phyloP scores from a whole-genome alignment of 35 echinoderm and acorn worm species.

The Lytechinus variegatus region DNA sequence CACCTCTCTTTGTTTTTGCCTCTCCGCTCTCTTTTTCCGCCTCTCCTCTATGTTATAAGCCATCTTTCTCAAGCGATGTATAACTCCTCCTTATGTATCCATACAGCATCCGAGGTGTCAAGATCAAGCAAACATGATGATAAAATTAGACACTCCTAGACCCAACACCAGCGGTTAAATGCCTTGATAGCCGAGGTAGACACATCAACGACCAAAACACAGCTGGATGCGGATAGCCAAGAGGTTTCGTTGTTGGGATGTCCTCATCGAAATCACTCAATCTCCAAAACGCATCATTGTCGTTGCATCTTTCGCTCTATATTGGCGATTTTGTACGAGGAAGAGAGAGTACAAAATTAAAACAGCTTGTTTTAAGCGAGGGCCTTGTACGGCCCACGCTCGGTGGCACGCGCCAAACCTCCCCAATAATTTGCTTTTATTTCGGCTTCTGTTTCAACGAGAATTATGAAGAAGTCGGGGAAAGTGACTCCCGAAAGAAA shows the following conservation, averaged over 20 bases:
- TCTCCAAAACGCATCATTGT: not conserved
- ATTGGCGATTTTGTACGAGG: not conserved
- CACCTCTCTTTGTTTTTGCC: not conserved
- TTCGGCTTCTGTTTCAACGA: not conserved
- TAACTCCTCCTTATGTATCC: not conserved
- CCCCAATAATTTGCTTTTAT: not conserved
- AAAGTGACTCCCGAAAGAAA: not conserved
- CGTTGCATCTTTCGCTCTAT: not conserved
- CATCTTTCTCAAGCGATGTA: not conserved
- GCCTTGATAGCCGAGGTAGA: not conserved
- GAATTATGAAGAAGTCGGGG: not conserved
- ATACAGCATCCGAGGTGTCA: not conserved
- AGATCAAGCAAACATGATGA: not conserved
- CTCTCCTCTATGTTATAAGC: constrained; percentile 50
- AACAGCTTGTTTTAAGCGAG: not conserved
- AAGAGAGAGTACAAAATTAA: not conserved
- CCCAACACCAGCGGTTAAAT: not conserved
- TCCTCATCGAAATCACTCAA: not conserved
- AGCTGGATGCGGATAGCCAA: not conserved
- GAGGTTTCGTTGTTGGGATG: not conserved
- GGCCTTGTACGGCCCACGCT: not conserved
- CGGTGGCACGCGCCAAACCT: not conserved
- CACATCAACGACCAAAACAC: not conserved
- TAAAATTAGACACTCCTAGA: not conserved
- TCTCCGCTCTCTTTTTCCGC: constrained; percentile 23